Evolutionary conservation across 2,888 invertebrate genomes (phyloP).

Genomic region (Toxonevra muliebris): DNA sequence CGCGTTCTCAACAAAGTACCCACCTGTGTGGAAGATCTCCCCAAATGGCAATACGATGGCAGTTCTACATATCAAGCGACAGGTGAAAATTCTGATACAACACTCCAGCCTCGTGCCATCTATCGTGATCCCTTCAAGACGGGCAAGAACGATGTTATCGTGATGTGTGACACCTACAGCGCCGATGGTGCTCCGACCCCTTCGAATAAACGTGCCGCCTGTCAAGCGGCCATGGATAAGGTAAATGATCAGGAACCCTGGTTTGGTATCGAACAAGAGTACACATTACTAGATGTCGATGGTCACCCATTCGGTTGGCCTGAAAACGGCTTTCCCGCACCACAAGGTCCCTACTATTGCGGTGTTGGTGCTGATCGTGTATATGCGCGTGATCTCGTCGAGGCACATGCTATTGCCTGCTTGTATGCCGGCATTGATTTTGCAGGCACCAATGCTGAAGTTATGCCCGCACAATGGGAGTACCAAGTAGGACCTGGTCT

Average conservation of each 20-base stretch:
- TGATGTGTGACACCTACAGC: slow-evolving; percentile 79
- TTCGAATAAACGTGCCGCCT: slow-evolving; percentile 66
- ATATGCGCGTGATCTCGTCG: slow-evolving; percentile 81
- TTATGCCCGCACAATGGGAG: slow-evolving; percentile 81
- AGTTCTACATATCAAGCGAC: slow-evolving; percentile 74
- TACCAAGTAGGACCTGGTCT: slow-evolving; percentile 72
- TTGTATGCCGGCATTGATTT: slow-evolving; percentile 81
- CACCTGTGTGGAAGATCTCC: slow-evolving; percentile 70
- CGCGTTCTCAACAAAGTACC: slow-evolving; percentile 75
- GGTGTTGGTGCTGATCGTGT: slow-evolving; percentile 81
- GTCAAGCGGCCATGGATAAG: slow-evolving; percentile 68
- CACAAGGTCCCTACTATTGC: slow-evolving; percentile 83
- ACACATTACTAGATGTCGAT: slow-evolving; percentile 68
- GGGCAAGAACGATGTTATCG: slow-evolving; percentile 76
- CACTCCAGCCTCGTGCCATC: slow-evolving; percentile 77
- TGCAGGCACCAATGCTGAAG: slow-evolving; percentile 82
- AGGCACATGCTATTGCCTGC: slow-evolving; percentile 75
- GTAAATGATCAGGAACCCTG: slow-evolving; percentile 73
- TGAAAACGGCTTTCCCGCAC: slow-evolving; percentile 72
- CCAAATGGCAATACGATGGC: slow-evolving; percentile 80
- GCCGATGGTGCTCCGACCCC: slow-evolving; percentile 65
- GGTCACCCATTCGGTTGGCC: slow-evolving; percentile 79
- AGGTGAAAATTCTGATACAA: slow-evolving; percentile 75
- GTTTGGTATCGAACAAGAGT: slow-evolving; percentile 79
- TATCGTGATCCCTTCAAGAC: slow-evolving; percentile 80